Percentiles rank a stretch among this genome's conserved stretches.
Evolutionary conservation across 2,888 invertebrate genomes (phyloP).

Genomic region (Lycia hirtaria): DNA sequence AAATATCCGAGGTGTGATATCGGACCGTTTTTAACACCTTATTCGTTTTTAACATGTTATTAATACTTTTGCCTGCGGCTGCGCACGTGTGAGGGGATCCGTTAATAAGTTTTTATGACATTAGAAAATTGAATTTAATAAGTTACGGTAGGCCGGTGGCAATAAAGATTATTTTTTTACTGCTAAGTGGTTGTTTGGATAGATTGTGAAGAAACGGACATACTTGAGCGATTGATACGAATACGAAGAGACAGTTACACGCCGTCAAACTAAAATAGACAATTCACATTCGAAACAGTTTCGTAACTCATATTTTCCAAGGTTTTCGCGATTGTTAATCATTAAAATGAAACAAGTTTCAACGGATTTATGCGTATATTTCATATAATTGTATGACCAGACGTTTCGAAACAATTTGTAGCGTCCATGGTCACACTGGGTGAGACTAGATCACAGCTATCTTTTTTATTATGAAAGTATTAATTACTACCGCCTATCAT

Average conservation of each 20-base stretch:
- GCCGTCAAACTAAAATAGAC: too few species aligned
- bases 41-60: constrained; percentile 39
- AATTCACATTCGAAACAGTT: too few species aligned
- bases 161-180: constrained; percentile 44
- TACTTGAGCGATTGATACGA: constrained; percentile 1
- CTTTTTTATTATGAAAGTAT: too few species aligned
- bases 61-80: constrained; percentile 39
- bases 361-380: too few species aligned
- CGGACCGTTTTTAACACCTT: constrained; percentile 37
- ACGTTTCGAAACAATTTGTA: too few species aligned
- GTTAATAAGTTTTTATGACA: constrained; percentile 41
- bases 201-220: constrained; percentile 16
- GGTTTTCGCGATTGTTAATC: too few species aligned
- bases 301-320: too few species aligned
- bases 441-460: too few species aligned
- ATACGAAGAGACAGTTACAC: not conserved
- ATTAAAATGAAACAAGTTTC: too few species aligned
- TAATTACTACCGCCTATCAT: too few species aligned
- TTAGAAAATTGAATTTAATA: constrained; percentile 44
- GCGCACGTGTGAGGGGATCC: constrained; percentile 36
- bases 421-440: too few species aligned
- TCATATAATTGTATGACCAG: too few species aligned
- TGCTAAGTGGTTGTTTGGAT: constrained; percentile 35
- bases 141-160: constrained; percentile 40
- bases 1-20: constrained; percentile 35